Evolutionary conservation across 1,140 invertebrate species (phyloP).

Genomic region (Drosophila ironensis): DNA sequence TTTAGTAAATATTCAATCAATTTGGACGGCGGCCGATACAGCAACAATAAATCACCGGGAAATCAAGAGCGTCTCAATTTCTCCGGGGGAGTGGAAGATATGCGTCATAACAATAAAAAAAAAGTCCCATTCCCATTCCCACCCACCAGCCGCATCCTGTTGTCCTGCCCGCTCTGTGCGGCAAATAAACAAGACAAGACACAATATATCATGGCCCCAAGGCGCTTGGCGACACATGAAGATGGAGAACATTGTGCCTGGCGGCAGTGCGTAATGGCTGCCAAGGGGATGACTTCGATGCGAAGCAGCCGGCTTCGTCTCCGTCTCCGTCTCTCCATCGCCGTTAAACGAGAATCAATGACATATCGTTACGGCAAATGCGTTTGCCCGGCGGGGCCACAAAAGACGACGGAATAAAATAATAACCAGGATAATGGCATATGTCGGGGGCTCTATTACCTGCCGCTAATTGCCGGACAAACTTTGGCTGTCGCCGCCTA

Average conservation of each 20-base stretch:
- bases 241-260: conserved; percentile 13
- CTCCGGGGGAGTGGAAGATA: conserved; percentile 41
- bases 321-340: conserved; percentile 12
- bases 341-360: conserved; percentile 70
- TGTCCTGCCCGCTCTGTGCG: conserved; percentile 46
- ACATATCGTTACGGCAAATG: conserved; percentile 75
- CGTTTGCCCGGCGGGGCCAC: conserved; percentile 58
- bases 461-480: conserved; percentile 55
- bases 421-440: conserved; percentile 58
- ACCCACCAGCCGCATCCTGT: conserved; percentile 1
- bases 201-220: conserved; percentile 77
- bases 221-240: conserved; percentile 58
- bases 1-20: conserved; percentile 76
- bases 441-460: conserved; percentile 36
- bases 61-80: conserved; percentile 64
- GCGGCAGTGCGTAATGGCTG: conserved; percentile 52
- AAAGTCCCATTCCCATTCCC: too few relatives aligned
- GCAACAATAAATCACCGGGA: conserved; percentile 59
- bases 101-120: conserved; percentile 77
- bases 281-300: conserved; percentile 39
- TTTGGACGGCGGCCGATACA: conserved; percentile 57
- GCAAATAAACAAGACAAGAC: conserved; percentile 76
- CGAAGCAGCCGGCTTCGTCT: too few relatives aligned
- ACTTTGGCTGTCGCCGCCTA: conserved; percentile 53
- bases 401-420: conserved; percentile 52